phyloP scores from a whole-genome alignment of 1,140 invertebrate genomes.

The Intoshia linei region DNA sequence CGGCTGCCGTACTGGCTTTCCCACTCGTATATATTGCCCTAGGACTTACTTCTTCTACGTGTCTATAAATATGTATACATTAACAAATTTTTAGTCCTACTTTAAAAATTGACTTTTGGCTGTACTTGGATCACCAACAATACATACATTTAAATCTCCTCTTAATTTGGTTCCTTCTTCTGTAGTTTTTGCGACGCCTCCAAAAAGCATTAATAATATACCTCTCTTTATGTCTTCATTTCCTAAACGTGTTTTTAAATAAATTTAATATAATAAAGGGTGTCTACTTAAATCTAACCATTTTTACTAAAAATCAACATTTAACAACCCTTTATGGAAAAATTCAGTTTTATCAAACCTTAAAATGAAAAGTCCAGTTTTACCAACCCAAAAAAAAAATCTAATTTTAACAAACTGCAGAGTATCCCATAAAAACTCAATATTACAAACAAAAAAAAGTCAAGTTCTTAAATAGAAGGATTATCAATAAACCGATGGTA shows the following conservation, averaged over 20 bases:
- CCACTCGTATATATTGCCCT: slow-evolving; percentile 88
- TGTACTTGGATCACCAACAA: slow-evolving; percentile 90
- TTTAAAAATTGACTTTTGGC: slow-evolving; percentile 88
- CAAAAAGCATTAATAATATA: slow-evolving; percentile 74
- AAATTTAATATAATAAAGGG: not conserved
- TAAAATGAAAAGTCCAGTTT: too few relatives aligned
- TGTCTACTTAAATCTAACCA: too few relatives aligned
- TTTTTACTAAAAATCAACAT: too few relatives aligned
- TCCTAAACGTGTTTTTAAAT: slow-evolving; percentile 11
- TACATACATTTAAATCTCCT: slow-evolving; percentile 84
- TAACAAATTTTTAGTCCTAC: slow-evolving; percentile 27
- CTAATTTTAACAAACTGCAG: too few relatives aligned
- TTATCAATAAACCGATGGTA: too few relatives aligned
- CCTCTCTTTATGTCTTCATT: slow-evolving; percentile 85
- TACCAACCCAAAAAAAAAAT: too few relatives aligned
- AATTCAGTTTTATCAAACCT: too few relatives aligned
- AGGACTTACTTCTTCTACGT: slow-evolving; percentile 66
- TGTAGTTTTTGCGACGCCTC: slow-evolving; percentile 78
- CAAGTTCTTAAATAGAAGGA: too few relatives aligned
- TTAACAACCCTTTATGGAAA: too few relatives aligned
- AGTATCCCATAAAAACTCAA: too few relatives aligned
- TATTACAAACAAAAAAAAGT: too few relatives aligned
- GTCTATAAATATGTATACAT: slow-evolving; percentile 9
- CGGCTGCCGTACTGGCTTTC: slow-evolving; percentile 79
- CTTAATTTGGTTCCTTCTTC: slow-evolving; percentile 45